Base-by-base conservation (phyloP, 1,140 invertebrate species). In the Eriocheir sinensis region DNA sequence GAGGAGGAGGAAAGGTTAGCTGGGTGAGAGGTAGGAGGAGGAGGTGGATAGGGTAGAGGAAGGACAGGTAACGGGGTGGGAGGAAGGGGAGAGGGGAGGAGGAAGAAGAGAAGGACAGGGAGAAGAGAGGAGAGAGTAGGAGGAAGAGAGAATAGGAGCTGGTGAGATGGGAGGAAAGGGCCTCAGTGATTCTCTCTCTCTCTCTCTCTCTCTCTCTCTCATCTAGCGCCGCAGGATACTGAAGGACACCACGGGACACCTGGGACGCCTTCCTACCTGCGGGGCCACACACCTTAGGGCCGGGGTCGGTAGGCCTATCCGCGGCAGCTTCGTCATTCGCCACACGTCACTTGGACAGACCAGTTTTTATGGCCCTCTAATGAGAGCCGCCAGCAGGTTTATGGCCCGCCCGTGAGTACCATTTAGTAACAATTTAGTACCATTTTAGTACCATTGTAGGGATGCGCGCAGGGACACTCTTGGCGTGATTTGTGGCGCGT, bases 371-470 rank as follows among this genome's bases (percentile, higher is more conserved):
- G 89, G 79, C 17, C 27, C 89, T 83, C 93, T 94, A 94, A 94
- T 94, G 93, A 94, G 93, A 30, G 89, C 93, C 93, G 32, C 93
- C 89, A 86, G 79, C 93, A 94, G 93, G 89, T 94, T 94, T 94
- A 94, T 94, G 93, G 80, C 93, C 93, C 44, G 79, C 89, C 89
- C 89, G 93, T 86, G 93, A 94, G 93, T 94, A 94, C 93, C 93
- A 94, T 94, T 94, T 94, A 94, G 93, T 94, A 94, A 79, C 93
- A 91, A 94, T 94, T 94, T 91, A 94, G 93, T 94, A 94, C 93
- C 89, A 91, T 94, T 94, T 94, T 91, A 94, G 93, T 94, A 94
- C 93, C 80, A 94, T 94, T 94, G 93, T 94, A 89, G 44, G 81
- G 88, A 89, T 94, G 79, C 86, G 91, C 81, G 89, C 93, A 94